Conservation (phyloP, 2,797 vertebrate genomes). For the Protonibea diacanthus region DNA sequence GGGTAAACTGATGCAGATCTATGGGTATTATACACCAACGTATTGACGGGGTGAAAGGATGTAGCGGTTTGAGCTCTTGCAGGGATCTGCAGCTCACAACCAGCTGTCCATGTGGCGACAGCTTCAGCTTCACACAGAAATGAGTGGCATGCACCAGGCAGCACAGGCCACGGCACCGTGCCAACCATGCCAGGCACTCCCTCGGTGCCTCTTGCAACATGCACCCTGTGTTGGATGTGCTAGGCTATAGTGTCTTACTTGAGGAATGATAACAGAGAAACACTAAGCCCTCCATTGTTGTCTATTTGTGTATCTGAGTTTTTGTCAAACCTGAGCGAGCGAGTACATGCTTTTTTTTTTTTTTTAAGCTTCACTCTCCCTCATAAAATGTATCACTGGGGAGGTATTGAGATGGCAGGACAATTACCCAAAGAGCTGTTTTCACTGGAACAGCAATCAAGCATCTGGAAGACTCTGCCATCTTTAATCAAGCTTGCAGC, state of each 20-base stretch:
- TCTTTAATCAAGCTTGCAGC: constrained; percentile 51
- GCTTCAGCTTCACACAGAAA: constrained; percentile 83
- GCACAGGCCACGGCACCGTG: constrained; percentile 64
- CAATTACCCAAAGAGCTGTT: constrained; percentile 61
- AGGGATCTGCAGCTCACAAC: constrained; percentile 69
- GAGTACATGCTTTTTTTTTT: constrained; percentile 13
- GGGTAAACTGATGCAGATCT: constrained; percentile 61
- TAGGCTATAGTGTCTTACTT: constrained; percentile 48
- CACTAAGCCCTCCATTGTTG: constrained; percentile 28
- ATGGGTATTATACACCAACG: constrained; percentile 49
- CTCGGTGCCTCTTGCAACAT: constrained; percentile 54
- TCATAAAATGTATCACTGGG: constrained; percentile 44
- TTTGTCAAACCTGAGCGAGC: constrained; percentile 7
- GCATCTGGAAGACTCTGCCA: constrained; percentile 52
- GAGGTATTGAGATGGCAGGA: constrained; percentile 47
- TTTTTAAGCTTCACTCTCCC: constrained; percentile 25
- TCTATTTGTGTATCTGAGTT: constrained; percentile 4
- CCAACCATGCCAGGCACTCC: constrained; percentile 79
- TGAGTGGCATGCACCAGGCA: constrained; percentile 82
- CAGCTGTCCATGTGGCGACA: constrained; percentile 89
- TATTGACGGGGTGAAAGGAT: constrained; percentile 63
- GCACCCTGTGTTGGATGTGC: constrained; percentile 53
- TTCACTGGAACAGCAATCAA: constrained; percentile 62
- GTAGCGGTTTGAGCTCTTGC: constrained; percentile 50
- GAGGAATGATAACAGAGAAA: constrained; percentile 74